These are phyloP conservation scores for Pandemis heparana DNA, from an alignment of 2,888 invertebrate genomes.

Conservation along the genomic window DNA sequence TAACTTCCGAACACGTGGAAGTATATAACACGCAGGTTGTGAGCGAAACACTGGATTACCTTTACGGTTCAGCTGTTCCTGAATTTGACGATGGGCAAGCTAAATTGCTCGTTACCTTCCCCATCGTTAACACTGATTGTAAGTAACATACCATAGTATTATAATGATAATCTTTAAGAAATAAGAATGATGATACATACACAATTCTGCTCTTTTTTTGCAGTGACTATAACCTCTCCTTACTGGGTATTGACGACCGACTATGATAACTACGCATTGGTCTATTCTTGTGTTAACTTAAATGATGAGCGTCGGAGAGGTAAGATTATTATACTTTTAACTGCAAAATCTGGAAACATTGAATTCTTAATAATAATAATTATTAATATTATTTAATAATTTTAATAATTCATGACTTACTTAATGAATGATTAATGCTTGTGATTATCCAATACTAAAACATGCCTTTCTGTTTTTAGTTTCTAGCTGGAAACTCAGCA, in stretches of 20 bases:
- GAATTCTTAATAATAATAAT: too few relatives aligned
- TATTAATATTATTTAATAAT: too few relatives aligned
- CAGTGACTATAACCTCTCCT: slow-evolving; percentile 37
- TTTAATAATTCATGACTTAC: too few relatives aligned
- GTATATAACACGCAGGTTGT: slow-evolving; percentile 42
- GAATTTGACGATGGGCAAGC: slow-evolving; percentile 68
- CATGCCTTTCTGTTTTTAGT: slow-evolving; percentile 53
- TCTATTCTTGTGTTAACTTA: slow-evolving; percentile 43
- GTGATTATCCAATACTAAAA: too few relatives aligned
- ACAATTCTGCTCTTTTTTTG: slow-evolving; percentile 5
- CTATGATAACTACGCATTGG: slow-evolving; percentile 83
- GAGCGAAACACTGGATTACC: slow-evolving; percentile 71
- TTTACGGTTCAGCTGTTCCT: slow-evolving; percentile 72
- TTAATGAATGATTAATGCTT: too few relatives aligned
- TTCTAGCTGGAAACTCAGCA: slow-evolving; percentile 71
- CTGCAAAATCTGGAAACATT: too few relatives aligned
- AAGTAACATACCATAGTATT: slow-evolving; percentile 8
- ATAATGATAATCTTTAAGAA: not conserved
- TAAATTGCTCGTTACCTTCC: slow-evolving; percentile 79
- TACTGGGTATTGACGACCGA: slow-evolving; percentile 85
- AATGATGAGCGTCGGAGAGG: slow-evolving; percentile 38
- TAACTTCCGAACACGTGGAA: slow-evolving; percentile 51
- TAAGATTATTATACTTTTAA: too few relatives aligned
- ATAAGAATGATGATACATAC: not conserved
- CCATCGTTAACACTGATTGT: slow-evolving; percentile 64